A percentile compares a stretch with the other conserved stretches of the same genome.
These are phyloP conservation scores for Mormyrus iriodes DNA, from an alignment of 2,113 vertebrate genomes.

Conservation along the genomic window DNA sequence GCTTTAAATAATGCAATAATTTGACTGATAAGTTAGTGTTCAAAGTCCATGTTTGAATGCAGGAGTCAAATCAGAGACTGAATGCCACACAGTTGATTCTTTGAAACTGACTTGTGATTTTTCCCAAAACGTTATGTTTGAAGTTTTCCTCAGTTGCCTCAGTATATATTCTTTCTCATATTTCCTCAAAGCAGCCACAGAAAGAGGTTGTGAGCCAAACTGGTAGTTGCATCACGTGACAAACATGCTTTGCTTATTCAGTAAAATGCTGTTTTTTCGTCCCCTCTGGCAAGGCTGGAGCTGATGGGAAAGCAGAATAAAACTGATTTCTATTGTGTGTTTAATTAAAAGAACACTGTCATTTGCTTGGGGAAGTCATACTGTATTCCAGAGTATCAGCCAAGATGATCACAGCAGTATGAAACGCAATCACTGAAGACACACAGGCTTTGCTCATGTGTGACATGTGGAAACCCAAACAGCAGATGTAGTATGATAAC, in stretches of 20 bases:
- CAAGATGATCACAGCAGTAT: slow-evolving; percentile 59
- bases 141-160: neutral
- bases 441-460: slow-evolving; percentile 59
- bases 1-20: neutral
- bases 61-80: neutral
- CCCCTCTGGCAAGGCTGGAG: neutral
- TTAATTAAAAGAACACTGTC: neutral
- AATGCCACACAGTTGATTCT: neutral
- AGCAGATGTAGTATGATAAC: slow-evolving; percentile 62
- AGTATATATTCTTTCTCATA: neutral
- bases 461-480: slow-evolving; percentile 69
- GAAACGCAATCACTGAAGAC: slow-evolving; percentile 63
- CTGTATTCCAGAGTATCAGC: slow-evolving; percentile 43
- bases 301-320: neutral
- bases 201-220: neutral
- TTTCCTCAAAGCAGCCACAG: neutral
- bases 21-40: neutral
- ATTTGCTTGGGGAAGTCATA: slow-evolving; percentile 17
- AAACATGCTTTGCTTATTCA: neutral
- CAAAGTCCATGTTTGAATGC: neutral
- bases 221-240: neutral
- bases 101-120: neutral
- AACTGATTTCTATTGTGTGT: slow-evolving; percentile 6
- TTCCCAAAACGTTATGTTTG: neutral
- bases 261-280: neutral